Evolutionary conservation across 2,113 vertebrate genomes (phyloP).

Genomic region (Psittacula cyanocephala): DNA sequence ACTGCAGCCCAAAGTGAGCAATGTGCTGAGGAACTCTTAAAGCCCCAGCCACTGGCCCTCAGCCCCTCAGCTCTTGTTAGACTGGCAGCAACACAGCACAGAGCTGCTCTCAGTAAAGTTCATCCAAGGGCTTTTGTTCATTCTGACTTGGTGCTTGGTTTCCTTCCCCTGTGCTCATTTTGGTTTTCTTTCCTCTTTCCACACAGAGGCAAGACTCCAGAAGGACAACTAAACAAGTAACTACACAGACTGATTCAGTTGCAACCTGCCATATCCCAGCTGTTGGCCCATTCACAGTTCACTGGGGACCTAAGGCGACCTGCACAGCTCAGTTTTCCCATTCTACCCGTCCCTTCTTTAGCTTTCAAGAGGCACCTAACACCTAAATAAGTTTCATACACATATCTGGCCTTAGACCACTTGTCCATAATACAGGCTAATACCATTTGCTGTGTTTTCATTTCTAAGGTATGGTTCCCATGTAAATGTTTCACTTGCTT

Average conservation of each 20-base stretch:
- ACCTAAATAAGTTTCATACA: background rate
- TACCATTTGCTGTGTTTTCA: background rate
- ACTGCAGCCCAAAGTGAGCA: background rate
- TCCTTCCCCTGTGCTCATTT: background rate
- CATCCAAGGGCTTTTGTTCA: background rate
- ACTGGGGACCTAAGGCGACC: background rate
- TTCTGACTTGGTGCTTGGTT: background rate
- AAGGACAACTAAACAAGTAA: background rate
- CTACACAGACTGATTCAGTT: background rate
- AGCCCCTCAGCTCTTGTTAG: background rate
- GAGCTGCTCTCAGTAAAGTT: background rate
- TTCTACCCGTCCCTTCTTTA: background rate
- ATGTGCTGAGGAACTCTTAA: background rate
- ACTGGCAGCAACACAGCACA: background rate
- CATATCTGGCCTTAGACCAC: background rate
- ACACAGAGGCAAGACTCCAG: too few species aligned
- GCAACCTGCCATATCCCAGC: background rate
- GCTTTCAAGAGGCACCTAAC: background rate
- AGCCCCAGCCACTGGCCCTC: background rate
- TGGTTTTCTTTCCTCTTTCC: background rate
- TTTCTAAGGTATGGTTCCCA: conserved; percentile 7
- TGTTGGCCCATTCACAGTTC: background rate
- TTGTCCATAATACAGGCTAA: background rate
- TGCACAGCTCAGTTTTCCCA: background rate
- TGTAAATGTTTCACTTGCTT: conserved; percentile 55